Evolutionary conservation across 2,888 invertebrate genomes (phyloP).

Genomic region (Candidula unifasciata): DNA sequence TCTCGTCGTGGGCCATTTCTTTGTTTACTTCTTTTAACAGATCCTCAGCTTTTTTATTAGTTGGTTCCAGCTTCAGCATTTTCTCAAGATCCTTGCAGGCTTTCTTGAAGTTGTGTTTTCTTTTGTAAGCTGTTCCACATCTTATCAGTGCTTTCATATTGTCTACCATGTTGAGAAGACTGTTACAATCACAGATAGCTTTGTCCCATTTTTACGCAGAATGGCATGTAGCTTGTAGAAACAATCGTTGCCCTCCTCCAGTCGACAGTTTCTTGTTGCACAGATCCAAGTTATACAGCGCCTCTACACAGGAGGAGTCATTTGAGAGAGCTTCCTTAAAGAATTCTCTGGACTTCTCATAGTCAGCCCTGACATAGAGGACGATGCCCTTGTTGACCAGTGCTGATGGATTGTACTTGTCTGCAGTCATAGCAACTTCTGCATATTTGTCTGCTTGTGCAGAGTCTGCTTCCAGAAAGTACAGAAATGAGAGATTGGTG

Average conservation of each 20-base stretch:
- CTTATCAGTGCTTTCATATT: conserved; percentile 82
- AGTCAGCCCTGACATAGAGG: conserved; percentile 84
- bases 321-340: conserved; percentile 87
- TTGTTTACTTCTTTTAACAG: conserved; percentile 65
- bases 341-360: conserved; percentile 85
- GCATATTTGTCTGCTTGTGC: conserved; percentile 88
- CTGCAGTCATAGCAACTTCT: conserved; percentile 85
- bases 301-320: conserved; percentile 90
- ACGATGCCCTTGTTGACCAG: conserved; percentile 92
- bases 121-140: conserved; percentile 80
- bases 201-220: conserved; percentile 82
- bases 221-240: conserved; percentile 88
- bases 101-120: conserved; percentile 78
- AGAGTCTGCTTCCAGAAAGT: conserved; percentile 88
- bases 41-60: conserved; percentile 79
- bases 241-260: conserved; percentile 87
- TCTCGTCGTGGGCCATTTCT: conserved; percentile 52
- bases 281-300: conserved; percentile 88
- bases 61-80: conserved; percentile 82
- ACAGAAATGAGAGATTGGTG: conserved; percentile 90
- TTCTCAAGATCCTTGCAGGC: conserved; percentile 81
- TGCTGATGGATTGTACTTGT: conserved; percentile 88
- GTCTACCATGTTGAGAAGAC: conserved; percentile 80
- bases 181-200: conserved; percentile 83
- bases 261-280: conserved; percentile 85